These are phyloP conservation scores for Volucella inanis DNA, from an alignment of 2,888 invertebrate genomes.

Conservation along the genomic window DNA sequence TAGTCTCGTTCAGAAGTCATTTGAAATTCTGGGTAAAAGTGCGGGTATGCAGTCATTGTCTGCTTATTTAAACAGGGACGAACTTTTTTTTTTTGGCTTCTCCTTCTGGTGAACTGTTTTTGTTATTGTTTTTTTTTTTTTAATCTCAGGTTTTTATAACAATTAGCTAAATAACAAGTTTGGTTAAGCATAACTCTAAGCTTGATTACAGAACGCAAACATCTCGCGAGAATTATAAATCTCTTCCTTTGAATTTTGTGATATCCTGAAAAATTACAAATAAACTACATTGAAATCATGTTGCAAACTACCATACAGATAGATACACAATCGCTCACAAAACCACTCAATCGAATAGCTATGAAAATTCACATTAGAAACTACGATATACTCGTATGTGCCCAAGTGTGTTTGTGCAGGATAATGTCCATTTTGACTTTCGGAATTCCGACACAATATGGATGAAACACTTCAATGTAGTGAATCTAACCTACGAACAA, in stretches of 20 bases:
- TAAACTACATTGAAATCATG: neutral
- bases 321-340: neutral
- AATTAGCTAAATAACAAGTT: neutral
- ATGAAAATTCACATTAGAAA: constrained; percentile 9
- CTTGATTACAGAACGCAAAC: neutral
- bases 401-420: constrained; percentile 6
- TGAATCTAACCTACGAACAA: constrained; percentile 17
- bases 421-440: constrained; percentile 19
- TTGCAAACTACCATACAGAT: neutral
- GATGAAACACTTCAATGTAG: constrained; percentile 6
- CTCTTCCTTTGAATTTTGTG: neutral
- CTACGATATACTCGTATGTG: neutral
- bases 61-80: no score
- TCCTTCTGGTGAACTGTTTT: no score
- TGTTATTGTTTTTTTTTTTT: neutral
- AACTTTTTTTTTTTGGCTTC: no score
- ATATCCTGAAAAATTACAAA: constrained; percentile 5
- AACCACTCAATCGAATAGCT: constrained; percentile 15
- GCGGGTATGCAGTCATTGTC: no score
- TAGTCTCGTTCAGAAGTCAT: no score
- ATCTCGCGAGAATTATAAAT: neutral
- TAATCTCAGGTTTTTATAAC: neutral
- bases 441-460: neutral
- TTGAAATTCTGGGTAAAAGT: no score
- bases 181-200: constrained; percentile 5